Conservation (phyloP, 1,140 invertebrate species). For the Formica exsecta region DNA sequence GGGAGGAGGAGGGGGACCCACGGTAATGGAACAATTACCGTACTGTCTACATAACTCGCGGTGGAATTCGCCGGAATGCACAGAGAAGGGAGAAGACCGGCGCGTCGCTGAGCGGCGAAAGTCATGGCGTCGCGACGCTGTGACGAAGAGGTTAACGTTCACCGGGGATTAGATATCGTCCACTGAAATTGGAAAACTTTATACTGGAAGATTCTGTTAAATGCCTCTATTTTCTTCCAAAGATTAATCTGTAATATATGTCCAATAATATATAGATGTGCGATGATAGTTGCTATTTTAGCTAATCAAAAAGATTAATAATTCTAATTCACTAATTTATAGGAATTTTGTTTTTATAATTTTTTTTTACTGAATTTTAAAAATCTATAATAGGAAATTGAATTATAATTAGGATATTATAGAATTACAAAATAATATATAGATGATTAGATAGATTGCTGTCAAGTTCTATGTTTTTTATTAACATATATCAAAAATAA, state of each 20-base stretch:
- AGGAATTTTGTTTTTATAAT: not conserved
- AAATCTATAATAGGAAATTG: too few species aligned
- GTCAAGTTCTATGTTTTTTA: not conserved
- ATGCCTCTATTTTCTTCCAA: constrained; percentile 30
- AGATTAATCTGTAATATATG: constrained; percentile 48
- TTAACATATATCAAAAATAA: not conserved
- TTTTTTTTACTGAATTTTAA: not conserved
- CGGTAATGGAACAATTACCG: constrained; percentile 65
- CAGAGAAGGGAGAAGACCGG: constrained; percentile 7
- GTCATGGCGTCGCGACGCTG: constrained; percentile 42
- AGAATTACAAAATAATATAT: not conserved
- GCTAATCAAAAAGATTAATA: not conserved
- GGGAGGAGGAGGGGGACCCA: not conserved
- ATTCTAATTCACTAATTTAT: not conserved
- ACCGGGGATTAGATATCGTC: constrained; percentile 54
- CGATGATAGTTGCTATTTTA: not conserved
- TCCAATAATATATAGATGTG: constrained; percentile 26
- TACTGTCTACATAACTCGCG: constrained; percentile 62
- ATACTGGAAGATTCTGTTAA: constrained; percentile 25
- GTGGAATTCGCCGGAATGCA: constrained; percentile 59
- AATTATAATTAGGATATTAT: not conserved
- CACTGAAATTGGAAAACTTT: constrained; percentile 60
- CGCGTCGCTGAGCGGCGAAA: not conserved
- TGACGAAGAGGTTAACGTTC: constrained; percentile 60
- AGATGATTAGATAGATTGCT: not conserved